A percentile compares a stretch with the other conserved stretches of the same genome.
phyloP scores from a whole-genome alignment of 2,797 vertebrate genomes.

The Mycteria americana region DNA sequence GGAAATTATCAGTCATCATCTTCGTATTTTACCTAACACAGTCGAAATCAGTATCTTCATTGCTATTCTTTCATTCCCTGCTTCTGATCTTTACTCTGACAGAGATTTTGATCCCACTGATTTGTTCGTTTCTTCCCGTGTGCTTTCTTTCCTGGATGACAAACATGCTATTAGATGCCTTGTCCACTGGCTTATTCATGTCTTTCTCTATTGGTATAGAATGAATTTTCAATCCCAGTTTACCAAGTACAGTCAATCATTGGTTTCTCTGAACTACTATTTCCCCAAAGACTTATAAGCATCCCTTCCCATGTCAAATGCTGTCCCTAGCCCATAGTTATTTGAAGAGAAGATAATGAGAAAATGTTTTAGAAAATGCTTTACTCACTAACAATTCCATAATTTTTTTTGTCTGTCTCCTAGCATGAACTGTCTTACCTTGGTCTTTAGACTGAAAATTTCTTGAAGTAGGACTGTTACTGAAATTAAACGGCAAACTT shows the following conservation, averaged over 20 bases:
- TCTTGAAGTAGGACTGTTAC: not conserved
- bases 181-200: not conserved
- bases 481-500: not conserved
- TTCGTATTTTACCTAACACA: not conserved
- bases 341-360: not conserved
- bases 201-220: not conserved
- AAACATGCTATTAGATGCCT: not conserved
- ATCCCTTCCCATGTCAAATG: not conserved
- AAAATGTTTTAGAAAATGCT: not conserved
- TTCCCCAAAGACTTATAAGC: not conserved
- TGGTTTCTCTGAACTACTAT: not conserved
- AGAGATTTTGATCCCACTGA: not conserved
- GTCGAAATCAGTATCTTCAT: not conserved
- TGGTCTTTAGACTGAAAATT: not conserved
- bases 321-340: not conserved
- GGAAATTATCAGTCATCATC: not conserved
- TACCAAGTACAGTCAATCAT: not conserved
- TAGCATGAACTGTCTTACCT: not conserved
- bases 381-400: not conserved
- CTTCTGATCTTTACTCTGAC: not conserved
- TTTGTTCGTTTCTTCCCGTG: not conserved
- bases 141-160: not conserved
- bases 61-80: not conserved
- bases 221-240: not conserved
- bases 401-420: not conserved